Evolutionary conservation across 2,113 vertebrate genomes (phyloP), one percentile per base, ranked within the genome.

Genomic region (Crotalus tigris): DNA sequence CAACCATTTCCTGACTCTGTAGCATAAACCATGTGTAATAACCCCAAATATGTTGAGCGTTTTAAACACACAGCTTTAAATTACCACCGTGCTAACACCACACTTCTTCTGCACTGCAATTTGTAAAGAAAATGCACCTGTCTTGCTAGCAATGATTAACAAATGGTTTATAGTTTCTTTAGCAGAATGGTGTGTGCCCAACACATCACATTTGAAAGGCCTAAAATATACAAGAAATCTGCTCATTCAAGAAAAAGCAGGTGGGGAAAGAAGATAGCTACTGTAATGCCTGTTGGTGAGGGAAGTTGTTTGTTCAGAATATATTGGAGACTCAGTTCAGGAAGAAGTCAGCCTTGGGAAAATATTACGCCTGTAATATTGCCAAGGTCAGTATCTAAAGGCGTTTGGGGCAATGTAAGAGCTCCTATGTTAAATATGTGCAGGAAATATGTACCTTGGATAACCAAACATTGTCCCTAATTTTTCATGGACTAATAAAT

Each of bases 301-400:
- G 90, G 6, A 0, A 93, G 94, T 0, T 95, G 94, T 97, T 96
- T 97, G 96, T 95, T 97, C 95, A 96, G 95, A 92, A 88, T 0
- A 64, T 95, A 95, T 96, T 96, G 95, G 24, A 96, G 96, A 61
- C 93, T 94, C 91, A 3, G 94, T 4, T 1, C 11, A 0, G 24
- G 94, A 69, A 93, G 85, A 95, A 96, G 95, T 96, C 95, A 3
- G 0, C 85, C 91, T 24, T 96, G 94, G 93, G 95, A 95, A 94
- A 95, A 96, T 93, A 94, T 95, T 93, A 69, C 88, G 39, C 0
- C 91, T 88, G 93, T 93, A 89, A 94, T 92, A 46, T 0, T 12
- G 87, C 92, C 90, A 0, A 51, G 94, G 94, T 88, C 90, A 3
- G 89, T 0, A 51, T 29, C 96, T 49, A 93, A 39, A 2, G 93